phyloP scores from a whole-genome alignment of 2,797 vertebrate species.

The Epinephelus awoara region DNA sequence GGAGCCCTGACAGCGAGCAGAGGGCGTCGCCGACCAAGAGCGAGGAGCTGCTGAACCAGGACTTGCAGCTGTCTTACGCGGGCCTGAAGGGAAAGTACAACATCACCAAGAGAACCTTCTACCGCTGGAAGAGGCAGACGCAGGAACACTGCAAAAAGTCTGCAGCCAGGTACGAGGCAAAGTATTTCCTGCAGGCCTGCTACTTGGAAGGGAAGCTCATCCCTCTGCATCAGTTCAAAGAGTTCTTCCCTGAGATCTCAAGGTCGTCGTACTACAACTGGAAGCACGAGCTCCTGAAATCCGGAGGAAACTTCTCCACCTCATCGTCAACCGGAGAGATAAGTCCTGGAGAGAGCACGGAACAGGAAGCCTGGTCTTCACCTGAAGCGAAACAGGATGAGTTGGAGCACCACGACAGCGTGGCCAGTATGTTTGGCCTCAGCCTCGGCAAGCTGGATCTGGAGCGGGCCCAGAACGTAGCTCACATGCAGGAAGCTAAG shows the following conservation, averaged over 20 bases:
- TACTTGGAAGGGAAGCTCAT: slow-evolving; percentile 91
- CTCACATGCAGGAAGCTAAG: slow-evolving; percentile 95
- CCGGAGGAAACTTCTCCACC: slow-evolving; percentile 79
- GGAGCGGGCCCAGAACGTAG: slow-evolving; percentile 80
- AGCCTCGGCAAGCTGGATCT: slow-evolving; percentile 70
- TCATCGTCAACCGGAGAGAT: slow-evolving; percentile 79
- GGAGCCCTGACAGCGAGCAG: slow-evolving; percentile 71
- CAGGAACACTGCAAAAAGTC: slow-evolving; percentile 93
- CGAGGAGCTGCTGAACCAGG: slow-evolving; percentile 84
- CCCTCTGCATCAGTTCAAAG: slow-evolving; percentile 92
- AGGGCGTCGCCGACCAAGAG: slow-evolving; percentile 79
- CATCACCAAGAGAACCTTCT: slow-evolving; percentile 96
- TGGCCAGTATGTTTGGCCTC: slow-evolving; percentile 79
- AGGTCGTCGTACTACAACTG: slow-evolving; percentile 96
- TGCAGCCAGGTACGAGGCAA: slow-evolving; percentile 93
- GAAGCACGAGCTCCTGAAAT: slow-evolving; percentile 93
- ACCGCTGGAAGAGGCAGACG: slow-evolving; percentile 95
- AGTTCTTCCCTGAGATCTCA: slow-evolving; percentile 94
- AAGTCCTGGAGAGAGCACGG: slow-evolving; percentile 82
- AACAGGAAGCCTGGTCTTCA: slow-evolving; percentile 86
- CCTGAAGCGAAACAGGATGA: slow-evolving; percentile 77
- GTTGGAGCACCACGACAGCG: slow-evolving; percentile 69
- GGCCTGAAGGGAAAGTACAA: slow-evolving; percentile 91
- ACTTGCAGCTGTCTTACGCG: slow-evolving; percentile 89
- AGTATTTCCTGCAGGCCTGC: slow-evolving; percentile 93